Percentiles rank a stretch among this genome's conserved stretches.
phyloP scores from a whole-genome alignment of 2,888 invertebrate genomes.

The Aelia acuminata region DNA sequence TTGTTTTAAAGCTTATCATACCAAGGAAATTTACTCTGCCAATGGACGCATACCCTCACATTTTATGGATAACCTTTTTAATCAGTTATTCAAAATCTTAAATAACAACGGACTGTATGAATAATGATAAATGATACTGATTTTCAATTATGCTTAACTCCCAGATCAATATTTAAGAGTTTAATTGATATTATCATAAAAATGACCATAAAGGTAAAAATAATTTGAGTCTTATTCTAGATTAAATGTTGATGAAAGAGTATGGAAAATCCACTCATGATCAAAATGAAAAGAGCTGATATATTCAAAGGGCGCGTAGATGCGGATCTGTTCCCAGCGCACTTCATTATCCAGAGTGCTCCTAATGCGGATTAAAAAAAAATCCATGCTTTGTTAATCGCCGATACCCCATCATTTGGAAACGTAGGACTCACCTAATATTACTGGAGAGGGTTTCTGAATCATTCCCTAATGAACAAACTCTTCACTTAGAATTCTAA shows the following conservation, averaged over 20 bases:
- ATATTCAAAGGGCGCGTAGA: not conserved
- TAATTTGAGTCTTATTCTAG: too few relatives aligned
- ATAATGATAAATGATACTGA: too few relatives aligned
- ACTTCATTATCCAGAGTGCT: slow-evolving; percentile 13
- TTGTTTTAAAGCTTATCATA: too few relatives aligned
- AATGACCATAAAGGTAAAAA: too few relatives aligned
- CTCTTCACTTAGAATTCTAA: not conserved
- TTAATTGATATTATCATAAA: too few relatives aligned
- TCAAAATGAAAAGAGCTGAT: not conserved
- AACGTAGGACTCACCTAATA: not conserved
- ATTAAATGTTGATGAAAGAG: too few relatives aligned
- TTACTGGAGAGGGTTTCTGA: not conserved
- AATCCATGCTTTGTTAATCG: not conserved
- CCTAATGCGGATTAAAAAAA: not conserved
- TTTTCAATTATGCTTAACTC: too few relatives aligned
- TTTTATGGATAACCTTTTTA: not conserved
- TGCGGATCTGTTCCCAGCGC: not conserved
- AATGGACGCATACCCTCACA: not conserved
- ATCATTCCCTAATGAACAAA: not conserved
- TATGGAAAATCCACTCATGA: not conserved
- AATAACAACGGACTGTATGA: too few relatives aligned
- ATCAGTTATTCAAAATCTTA: not conserved
- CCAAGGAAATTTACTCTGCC: not conserved
- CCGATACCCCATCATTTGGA: not conserved
- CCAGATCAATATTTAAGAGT: too few relatives aligned